Evolutionary conservation across 2,797 vertebrate species (phyloP).

Genomic region (Hipposideros larvatus): DNA sequence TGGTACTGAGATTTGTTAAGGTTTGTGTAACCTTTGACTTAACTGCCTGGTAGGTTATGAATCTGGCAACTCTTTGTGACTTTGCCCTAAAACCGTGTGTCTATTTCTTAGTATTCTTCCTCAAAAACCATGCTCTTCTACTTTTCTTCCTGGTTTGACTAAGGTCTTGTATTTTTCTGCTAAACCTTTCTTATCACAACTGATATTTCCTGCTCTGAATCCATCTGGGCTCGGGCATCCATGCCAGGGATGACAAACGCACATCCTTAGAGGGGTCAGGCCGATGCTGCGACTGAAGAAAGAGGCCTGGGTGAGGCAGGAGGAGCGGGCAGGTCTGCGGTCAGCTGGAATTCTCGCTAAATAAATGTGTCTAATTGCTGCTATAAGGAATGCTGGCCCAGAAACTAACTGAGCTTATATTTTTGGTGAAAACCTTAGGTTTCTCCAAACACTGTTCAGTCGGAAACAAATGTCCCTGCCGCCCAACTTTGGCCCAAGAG

Average conservation of each 20-base stretch:
- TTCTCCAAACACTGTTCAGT: not conserved
- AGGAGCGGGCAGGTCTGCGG: not conserved
- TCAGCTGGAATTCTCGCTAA: not conserved
- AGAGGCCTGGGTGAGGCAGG: not conserved
- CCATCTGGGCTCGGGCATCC: not conserved
- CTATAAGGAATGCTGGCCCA: not conserved
- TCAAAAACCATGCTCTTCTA: not conserved
- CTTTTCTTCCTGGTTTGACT: not conserved
- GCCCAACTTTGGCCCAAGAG: not conserved
- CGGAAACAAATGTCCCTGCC: conserved; percentile 16
- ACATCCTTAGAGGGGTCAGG: no score
- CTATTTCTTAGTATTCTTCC: not conserved
- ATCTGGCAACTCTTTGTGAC: not conserved
- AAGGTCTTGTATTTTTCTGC: conserved; percentile 19
- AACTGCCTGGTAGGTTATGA: not conserved
- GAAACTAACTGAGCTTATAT: not conserved
- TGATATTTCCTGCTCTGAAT: not conserved
- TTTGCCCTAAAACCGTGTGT: not conserved
- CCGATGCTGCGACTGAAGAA: not conserved
- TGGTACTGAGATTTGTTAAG: not conserved
- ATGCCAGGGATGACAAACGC: no score
- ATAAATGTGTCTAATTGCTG: not conserved
- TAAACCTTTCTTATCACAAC: not conserved
- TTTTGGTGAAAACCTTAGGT: not conserved
- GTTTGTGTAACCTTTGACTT: not conserved